phyloP scores from a whole-genome alignment of 2,113 vertebrate species.

The Neolamprologus devosi region DNA sequence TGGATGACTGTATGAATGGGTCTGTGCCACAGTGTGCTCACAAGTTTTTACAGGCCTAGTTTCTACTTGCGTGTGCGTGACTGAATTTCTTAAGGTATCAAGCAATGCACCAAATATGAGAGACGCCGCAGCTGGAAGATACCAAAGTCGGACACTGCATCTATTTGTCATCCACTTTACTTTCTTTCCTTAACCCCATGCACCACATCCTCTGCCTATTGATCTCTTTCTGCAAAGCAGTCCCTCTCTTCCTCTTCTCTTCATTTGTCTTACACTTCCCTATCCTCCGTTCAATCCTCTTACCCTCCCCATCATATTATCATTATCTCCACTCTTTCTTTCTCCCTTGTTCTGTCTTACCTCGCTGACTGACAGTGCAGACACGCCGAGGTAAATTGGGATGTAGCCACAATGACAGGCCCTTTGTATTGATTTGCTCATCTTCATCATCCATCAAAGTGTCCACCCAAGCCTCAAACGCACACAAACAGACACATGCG shows the following conservation, averaged over 20 bases:
- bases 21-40: neutral
- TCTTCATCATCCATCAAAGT: conserved; percentile 50
- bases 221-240: conserved; percentile 1
- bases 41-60: neutral
- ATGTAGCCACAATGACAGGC: conserved; percentile 41
- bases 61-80: neutral
- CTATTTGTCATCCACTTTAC: neutral
- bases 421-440: conserved; percentile 56
- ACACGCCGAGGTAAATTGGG: conserved; percentile 44
- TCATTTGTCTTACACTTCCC: neutral
- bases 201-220: neutral
- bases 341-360: neutral
- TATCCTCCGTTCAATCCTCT: neutral
- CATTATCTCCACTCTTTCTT: neutral
- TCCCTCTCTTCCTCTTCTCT: neutral
- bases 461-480: neutral
- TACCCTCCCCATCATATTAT: neutral
- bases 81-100: conserved; percentile 14
- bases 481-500: neutral
- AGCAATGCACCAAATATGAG: conserved; percentile 9
- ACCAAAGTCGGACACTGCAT: neutral
- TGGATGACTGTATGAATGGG: neutral
- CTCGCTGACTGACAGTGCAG: conserved; percentile 31
- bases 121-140: conserved; percentile 2
- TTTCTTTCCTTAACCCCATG: neutral